phyloP scores from a whole-genome alignment of 2,113 vertebrate genomes.

The Coptodon rendalli region DNA sequence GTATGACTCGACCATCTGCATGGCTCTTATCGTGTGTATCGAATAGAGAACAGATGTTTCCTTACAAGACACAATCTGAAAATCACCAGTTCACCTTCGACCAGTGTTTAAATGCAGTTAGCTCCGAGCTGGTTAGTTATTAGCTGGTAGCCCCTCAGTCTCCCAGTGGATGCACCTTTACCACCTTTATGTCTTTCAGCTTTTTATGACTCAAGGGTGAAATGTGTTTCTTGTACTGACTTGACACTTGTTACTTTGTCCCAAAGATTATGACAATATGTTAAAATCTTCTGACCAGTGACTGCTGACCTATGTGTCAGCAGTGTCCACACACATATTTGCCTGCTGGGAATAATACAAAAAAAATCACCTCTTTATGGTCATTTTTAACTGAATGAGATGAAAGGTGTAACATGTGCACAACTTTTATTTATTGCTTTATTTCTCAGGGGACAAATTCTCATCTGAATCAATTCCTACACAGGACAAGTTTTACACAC shows the following conservation, averaged over 20 bases:
- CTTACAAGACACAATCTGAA: background rate
- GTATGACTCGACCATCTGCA: background rate
- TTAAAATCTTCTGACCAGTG: background rate
- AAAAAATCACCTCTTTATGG: background rate
- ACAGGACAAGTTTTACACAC: background rate
- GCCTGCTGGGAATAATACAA: background rate
- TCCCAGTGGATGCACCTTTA: background rate
- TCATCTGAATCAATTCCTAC: background rate
- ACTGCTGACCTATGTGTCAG: background rate
- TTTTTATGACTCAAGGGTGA: background rate
- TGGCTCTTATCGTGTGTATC: background rate
- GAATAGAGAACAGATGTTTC: background rate
- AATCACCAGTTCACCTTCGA: background rate
- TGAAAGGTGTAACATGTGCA: background rate
- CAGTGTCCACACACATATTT: background rate
- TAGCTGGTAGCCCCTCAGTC: background rate
- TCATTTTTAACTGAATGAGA: background rate
- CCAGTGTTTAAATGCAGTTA: background rate
- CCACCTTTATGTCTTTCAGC: background rate
- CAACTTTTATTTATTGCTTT: background rate
- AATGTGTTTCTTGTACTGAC: background rate
- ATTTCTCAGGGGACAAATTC: background rate
- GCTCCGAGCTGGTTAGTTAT: background rate
- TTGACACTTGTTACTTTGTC: background rate
- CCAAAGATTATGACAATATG: background rate